Evolutionary conservation across 2,113 vertebrate species (phyloP), one percentile per base, ranked within the genome.

Genomic region (Centropus unirufus): DNA sequence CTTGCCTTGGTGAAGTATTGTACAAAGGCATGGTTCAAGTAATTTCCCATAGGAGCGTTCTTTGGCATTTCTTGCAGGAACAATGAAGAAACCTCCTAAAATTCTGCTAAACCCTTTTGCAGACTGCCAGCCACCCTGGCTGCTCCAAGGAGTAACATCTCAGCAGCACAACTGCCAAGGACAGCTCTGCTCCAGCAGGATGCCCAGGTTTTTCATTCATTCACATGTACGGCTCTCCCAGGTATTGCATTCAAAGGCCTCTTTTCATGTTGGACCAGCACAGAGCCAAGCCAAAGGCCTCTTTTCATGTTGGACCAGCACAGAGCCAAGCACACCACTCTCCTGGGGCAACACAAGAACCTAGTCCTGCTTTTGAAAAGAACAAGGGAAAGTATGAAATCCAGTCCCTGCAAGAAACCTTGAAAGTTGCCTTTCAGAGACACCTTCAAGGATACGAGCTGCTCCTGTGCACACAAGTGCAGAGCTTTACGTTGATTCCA

Each of bases 401-500:
- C 34, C 29, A 68, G 40, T 29, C 34, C 51, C 40, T 69, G 40
- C 20, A 82, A 81, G 44, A 34, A 46, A 22, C 11, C 11, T 5
- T 13, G 12, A 47, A 76, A 85, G 26, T 13, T 6, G 1, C 36
- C 32, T 85, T 93, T 82, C 40, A 68, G 77, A 83, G 52, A 24
- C 30, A 64, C 5, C 54, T 52, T 64, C 34, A 66, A 78, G 62
- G n/a, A 79, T 1, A 0, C 0, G 1, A 77, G 27, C 49, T 66
- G 47, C 13, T 79, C 49, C 51, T 68, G 18, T 30, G 26, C 49
- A 64, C 5, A 18, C 17, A 24, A 0, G 0, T 32, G 20, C 54
- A 82, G 36, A 89, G 42, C 20, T 85, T 89, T 67, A 67, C 0
- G 0, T 19, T 70, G 24, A 52, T 83, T 85, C 58, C 32, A 42